Evolutionary conservation across 2,113 vertebrate species (phyloP), one percentile per base, ranked within the genome.

Genomic region (Antidorcas marsupialis): DNA sequence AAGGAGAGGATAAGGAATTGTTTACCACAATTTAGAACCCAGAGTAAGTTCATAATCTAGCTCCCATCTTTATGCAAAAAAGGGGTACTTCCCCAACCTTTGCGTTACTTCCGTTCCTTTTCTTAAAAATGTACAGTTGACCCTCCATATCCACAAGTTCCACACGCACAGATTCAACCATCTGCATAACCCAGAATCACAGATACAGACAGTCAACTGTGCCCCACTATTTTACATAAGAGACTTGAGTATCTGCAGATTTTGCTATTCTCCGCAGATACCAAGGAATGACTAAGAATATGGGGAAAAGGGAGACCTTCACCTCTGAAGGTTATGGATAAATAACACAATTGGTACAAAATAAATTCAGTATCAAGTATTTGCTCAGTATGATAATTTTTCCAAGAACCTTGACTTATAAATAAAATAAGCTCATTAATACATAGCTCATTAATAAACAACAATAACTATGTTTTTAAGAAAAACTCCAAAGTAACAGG

Each of bases 1-100:
- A 95, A 95, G 87, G 1, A 74, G 95, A 97, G 94, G 93, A 62
- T 92, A 79, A 98, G 9, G 89, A 64, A 78, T 52, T 92, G 78
- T 71, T 87, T 60, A 45, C 74, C 60, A 84, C 55, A 71, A 62
- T 52, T 90, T 88, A 96, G 91, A 96, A 97, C 55, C 86, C 23
- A 91, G 91, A n/a, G 55, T 19, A 60, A 21, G 76, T 25, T 89
- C 87, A 90, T 0, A 28, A 12, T 52, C 30, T 27, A 83, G 62
- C 59, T 95, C 87, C 7, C 52, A 12, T 83, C 50, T 39, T 78
- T 53, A 95, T 52, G 67, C 60, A 91, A 81, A 93, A 45, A 3
- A 36, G 12, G 25, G 30, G 36, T 39, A 83, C 71, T 62, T 43
- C 2, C 55, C 53, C 12, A 33, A 85, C 3, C 16, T 89, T 57